Evolutionary conservation across 1,140 invertebrate genomes (phyloP), one percentile per base, ranked within the genome.

Genomic region (Rhagoletis zephyria): DNA sequence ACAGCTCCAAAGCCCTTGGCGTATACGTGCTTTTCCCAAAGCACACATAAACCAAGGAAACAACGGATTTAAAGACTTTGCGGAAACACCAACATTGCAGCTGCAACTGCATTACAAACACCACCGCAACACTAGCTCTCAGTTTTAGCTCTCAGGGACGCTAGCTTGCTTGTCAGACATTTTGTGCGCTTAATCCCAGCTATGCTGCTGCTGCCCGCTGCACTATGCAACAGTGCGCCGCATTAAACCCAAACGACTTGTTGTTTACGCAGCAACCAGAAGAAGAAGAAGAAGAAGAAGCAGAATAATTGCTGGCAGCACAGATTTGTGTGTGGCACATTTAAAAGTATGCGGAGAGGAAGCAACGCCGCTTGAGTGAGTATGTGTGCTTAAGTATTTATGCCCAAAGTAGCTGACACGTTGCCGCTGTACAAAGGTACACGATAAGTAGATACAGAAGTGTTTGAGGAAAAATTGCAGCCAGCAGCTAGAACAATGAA

Each of bases 21-120:
- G 48, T 81, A 81, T 81, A 81, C 48, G 74, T 56, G 74, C 19
- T 42, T 56, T 81, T 81, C 4, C 48, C 74, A 81, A 81, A 81
- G 74, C 74, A 81, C 48, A 81, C 74, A 81, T 16, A 30, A 81
- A 81, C 48, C 70, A n/a, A 56, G 30, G 48, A 56, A 51, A 56
- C 12, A 56, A 56, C 74, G 19, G 74, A 81, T 81, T 67, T 81
- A 81, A 81, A 30, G 74, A n/a, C 74, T 81, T 56, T 81, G 74
- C n/a, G 48, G 4, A 81, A 56, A 81, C 19, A 3, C n/a, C 74
- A 56, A 6, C 74, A 56, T 19, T 6, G 10, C 40, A 30, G 48
- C 7, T 81, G 48, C 74, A 81, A 30, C 70, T 77, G 48, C 74
- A 51, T 51, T 0, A 56, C 45, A 77, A 56, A 48, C 5, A 67